Evolutionary conservation across 2,888 invertebrate genomes (phyloP).

Genomic region (Microctonus hyperodae): DNA sequence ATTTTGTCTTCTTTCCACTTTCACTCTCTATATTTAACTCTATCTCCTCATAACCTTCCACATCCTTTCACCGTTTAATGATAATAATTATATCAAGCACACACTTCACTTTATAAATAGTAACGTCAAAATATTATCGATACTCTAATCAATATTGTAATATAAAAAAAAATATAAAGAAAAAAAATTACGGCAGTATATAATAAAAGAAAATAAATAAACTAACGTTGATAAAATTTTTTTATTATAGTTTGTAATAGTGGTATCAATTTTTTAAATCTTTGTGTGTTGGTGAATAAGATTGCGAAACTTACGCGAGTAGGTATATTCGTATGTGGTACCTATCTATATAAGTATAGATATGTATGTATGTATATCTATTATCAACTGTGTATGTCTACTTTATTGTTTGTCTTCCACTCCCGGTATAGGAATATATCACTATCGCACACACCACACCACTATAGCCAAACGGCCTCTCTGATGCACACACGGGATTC

Average conservation of each 20-base stretch:
- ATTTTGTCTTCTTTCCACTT: conserved; percentile 29
- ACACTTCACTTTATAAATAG: no score
- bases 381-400: not conserved
- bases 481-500: not conserved
- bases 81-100: no score
- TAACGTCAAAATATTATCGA: not conserved
- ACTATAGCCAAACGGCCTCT: not conserved
- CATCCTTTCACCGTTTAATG: no score
- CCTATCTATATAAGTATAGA: no score
- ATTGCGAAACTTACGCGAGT: not conserved
- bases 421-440: not conserved
- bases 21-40: conserved; percentile 30
- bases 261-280: not conserved
- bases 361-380: not conserved
- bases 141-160: not conserved
- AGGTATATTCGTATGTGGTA: no score
- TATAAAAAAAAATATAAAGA: not conserved
- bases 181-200: no score
- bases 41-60: conserved; percentile 27
- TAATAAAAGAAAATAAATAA: not conserved
- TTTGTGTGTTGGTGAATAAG: not conserved
- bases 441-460: not conserved
- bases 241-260: not conserved
- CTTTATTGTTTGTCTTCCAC: not conserved
- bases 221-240: not conserved